phyloP scores from a whole-genome alignment of 2,797 vertebrate species.

The Microctenopoma stevenorrisi region DNA sequence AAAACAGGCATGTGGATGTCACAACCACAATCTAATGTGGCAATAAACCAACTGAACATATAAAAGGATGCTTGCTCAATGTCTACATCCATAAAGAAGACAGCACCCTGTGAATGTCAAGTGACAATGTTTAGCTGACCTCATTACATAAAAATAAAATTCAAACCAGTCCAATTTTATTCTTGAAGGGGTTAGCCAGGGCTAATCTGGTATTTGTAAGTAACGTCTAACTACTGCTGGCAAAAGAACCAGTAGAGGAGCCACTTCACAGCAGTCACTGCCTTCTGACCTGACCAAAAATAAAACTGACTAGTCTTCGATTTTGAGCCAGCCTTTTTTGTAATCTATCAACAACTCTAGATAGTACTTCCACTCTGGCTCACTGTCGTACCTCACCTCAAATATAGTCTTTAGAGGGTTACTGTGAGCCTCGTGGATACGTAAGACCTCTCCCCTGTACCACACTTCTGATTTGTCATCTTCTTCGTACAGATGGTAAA shows the following conservation, averaged over 20 bases:
- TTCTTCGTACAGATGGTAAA: slow-evolving; percentile 88
- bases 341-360: slow-evolving; percentile 89
- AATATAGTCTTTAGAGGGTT: slow-evolving; percentile 87
- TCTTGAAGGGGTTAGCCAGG: slow-evolving; percentile 1
- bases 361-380: slow-evolving; percentile 89
- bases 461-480: slow-evolving; percentile 87
- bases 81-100: not conserved
- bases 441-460: slow-evolving; percentile 85
- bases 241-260: not conserved
- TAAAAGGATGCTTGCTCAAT: no score
- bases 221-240: not conserved
- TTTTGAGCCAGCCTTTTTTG: slow-evolving; percentile 87
- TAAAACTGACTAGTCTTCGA: slow-evolving; percentile 76
- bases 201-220: not conserved
- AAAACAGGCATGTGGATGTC: not conserved
- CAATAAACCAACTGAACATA: not conserved
- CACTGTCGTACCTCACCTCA: slow-evolving; percentile 88
- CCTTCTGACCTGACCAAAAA: slow-evolving; percentile 9
- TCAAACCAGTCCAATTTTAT: slow-evolving; percentile 22
- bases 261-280: not conserved
- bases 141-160: not conserved
- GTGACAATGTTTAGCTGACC: slow-evolving; percentile 5
- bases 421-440: slow-evolving; percentile 80
- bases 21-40: not conserved
- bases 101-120: not conserved